Percentiles rank a stretch among this genome's conserved stretches.
Evolutionary conservation across 2,113 vertebrate species (phyloP).

Genomic region (Nerophis ophidion): DNA sequence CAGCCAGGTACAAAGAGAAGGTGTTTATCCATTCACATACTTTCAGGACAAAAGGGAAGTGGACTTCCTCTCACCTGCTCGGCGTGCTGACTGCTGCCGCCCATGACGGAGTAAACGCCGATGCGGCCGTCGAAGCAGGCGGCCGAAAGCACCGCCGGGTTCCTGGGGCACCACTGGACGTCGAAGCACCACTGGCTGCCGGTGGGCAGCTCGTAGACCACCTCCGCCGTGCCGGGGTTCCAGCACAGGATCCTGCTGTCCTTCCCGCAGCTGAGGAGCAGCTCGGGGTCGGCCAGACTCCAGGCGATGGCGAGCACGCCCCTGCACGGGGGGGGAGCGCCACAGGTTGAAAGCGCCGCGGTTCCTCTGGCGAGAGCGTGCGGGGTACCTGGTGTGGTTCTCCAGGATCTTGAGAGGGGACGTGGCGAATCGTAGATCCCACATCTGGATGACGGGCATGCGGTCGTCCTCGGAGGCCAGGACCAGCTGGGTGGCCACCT

Average conservation of each 20-base stretch:
- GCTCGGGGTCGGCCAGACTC: constrained; percentile 90
- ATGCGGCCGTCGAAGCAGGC: constrained; percentile 89
- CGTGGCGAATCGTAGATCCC: constrained; percentile 94
- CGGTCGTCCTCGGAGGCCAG: constrained; percentile 91
- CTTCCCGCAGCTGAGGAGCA: constrained; percentile 92
- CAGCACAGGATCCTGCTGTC: constrained; percentile 94
- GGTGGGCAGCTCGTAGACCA: constrained; percentile 89
- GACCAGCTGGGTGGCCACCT: constrained; percentile 93
- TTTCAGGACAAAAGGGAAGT: too few species aligned
- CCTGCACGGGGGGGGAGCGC: constrained; percentile 48
- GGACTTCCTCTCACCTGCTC: constrained; percentile 59
- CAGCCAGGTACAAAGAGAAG: too few species aligned
- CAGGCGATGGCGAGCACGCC: constrained; percentile 90
- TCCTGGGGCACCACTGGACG: constrained; percentile 95
- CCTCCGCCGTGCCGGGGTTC: constrained; percentile 91
- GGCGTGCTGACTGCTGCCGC: constrained; percentile 79
- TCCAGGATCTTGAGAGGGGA: constrained; percentile 91
- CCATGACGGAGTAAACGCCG: constrained; percentile 93
- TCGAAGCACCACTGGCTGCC: constrained; percentile 97
- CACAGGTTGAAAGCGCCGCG: background rate
- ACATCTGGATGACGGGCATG: constrained; percentile 93
- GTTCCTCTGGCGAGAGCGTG: too few species aligned
- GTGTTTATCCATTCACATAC: too few species aligned
- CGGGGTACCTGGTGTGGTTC: constrained; percentile 83
- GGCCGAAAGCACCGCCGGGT: constrained; percentile 87